A percentile compares a stretch with the other conserved stretches of the same genome.
These are phyloP conservation scores for Chloropsis cyanopogon DNA, from an alignment of 2,113 vertebrate genomes.

Conservation along the genomic window DNA sequence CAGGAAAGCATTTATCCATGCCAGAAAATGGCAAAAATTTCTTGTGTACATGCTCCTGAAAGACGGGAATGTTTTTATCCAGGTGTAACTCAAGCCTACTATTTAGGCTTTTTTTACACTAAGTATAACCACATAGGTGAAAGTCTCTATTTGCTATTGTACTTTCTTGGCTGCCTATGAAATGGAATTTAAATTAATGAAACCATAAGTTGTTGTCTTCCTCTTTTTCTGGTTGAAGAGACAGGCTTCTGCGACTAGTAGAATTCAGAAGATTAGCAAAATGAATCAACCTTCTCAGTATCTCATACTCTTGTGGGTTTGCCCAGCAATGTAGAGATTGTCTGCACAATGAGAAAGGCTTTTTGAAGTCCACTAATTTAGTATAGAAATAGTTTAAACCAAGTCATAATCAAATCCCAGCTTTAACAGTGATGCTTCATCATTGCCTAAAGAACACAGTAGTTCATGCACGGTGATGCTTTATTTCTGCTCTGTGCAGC, in stretches of 20 bases:
- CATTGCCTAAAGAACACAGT: neutral
- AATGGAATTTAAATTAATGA: neutral
- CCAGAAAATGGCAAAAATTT: neutral
- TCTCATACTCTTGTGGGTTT: neutral
- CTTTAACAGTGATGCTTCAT: neutral
- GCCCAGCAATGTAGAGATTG: neutral
- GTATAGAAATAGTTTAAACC: neutral
- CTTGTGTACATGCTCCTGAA: neutral
- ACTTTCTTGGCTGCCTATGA: neutral
- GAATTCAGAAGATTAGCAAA: neutral
- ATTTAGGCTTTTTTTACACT: neutral
- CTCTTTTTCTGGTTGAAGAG: neutral
- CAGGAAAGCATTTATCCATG: neutral
- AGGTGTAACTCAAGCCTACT: neutral
- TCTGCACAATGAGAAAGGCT: neutral
- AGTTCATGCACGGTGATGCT: neutral
- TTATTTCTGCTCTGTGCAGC: neutral
- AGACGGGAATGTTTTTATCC: neutral
- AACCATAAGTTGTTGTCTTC: neutral
- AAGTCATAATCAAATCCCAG: neutral
- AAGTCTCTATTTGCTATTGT: neutral
- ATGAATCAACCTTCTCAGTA: neutral
- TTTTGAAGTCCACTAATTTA: neutral
- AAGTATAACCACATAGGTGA: neutral
- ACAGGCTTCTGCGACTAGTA: neutral